phyloP scores from a whole-genome alignment of 1,140 invertebrate species.

The Steinernema khuongi region DNA sequence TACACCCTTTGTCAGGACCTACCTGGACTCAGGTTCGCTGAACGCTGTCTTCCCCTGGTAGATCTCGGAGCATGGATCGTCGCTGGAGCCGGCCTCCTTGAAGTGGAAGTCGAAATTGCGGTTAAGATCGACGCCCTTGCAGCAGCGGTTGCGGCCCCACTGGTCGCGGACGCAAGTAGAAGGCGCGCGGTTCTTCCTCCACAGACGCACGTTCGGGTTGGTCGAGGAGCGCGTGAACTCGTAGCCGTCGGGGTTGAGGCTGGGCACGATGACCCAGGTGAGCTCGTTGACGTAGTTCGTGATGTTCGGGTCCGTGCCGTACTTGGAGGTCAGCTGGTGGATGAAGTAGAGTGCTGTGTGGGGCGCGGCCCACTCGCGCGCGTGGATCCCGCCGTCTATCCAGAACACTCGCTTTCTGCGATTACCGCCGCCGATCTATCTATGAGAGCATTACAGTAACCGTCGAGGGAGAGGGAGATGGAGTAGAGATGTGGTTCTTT shows the following conservation, averaged over 20 bases:
- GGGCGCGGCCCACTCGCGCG: slow-evolving; percentile 54
- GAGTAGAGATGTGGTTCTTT: no score
- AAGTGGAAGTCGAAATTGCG: slow-evolving; percentile 50
- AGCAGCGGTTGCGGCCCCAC: slow-evolving; percentile 47
- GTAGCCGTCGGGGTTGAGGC: slow-evolving; percentile 69
- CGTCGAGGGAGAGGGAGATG: no score
- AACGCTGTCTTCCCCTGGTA: slow-evolving; percentile 53
- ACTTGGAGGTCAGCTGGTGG: slow-evolving; percentile 55
- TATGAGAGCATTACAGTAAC: slow-evolving; percentile 12
- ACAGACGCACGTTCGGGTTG: slow-evolving; percentile 57
- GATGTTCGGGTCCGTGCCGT: slow-evolving; percentile 57
- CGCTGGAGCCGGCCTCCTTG: slow-evolving; percentile 52
- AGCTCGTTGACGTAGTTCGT: slow-evolving; percentile 56
- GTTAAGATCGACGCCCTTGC: slow-evolving; percentile 44
- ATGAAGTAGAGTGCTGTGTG: slow-evolving; percentile 58
- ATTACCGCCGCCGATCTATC: slow-evolving; percentile 50
- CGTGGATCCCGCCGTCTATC: slow-evolving; percentile 56
- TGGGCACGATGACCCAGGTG: slow-evolving; percentile 66
- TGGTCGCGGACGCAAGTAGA: slow-evolving; percentile 45
- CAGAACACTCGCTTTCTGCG: slow-evolving; percentile 52
- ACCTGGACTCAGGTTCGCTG: slow-evolving; percentile 56
- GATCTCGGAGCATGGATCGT: slow-evolving; percentile 58
- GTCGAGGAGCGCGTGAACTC: slow-evolving; percentile 57
- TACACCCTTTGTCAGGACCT: no score
- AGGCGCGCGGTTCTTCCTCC: slow-evolving; percentile 53